Percentiles rank a stretch among this genome's conserved stretches.
These are phyloP conservation scores for Eriosoma lanigerum DNA, from an alignment of 1,140 invertebrate genomes.

Conservation along the genomic window DNA sequence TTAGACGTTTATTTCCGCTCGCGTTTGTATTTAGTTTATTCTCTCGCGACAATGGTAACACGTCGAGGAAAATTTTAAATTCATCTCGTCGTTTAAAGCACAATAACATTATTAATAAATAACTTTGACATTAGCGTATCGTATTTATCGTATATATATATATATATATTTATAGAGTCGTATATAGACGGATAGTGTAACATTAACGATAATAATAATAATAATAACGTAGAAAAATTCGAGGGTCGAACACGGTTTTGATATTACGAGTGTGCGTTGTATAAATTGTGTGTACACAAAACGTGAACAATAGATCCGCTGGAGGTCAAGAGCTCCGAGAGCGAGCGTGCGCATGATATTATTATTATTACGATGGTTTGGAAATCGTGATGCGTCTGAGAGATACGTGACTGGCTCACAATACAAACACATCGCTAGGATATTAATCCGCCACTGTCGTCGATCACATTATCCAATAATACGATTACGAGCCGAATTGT, in stretches of 20 bases:
- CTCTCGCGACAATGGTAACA: background rate
- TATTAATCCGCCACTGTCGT: conserved; percentile 43
- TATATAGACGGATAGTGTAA: too few species aligned
- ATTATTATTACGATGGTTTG: conserved; percentile 27
- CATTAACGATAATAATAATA: conserved; percentile 15
- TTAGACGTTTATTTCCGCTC: background rate
- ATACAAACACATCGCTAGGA: conserved; percentile 42
- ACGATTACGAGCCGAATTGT: background rate
- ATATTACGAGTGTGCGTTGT: background rate
- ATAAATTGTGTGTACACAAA: background rate
- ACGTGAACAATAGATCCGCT: conserved; percentile 25
- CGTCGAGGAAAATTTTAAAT: too few species aligned
- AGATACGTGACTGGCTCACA: conserved; percentile 49
- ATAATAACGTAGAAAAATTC: background rate
- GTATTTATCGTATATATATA: too few species aligned
- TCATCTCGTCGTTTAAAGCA: too few species aligned
- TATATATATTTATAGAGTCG: too few species aligned
- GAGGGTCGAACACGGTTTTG: background rate
- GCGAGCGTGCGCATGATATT: conserved; percentile 31
- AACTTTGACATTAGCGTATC: too few species aligned
- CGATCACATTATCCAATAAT: conserved; percentile 23
- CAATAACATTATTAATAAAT: too few species aligned
- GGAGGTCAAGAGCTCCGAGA: conserved; percentile 46
- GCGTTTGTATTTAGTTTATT: background rate
- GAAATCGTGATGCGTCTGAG: conserved; percentile 44